A percentile compares a stretch with the other conserved stretches of the same genome.
These are phyloP conservation scores for Centropus bengalensis DNA, from an alignment of 2,113 vertebrate genomes.

Conservation along the genomic window DNA sequence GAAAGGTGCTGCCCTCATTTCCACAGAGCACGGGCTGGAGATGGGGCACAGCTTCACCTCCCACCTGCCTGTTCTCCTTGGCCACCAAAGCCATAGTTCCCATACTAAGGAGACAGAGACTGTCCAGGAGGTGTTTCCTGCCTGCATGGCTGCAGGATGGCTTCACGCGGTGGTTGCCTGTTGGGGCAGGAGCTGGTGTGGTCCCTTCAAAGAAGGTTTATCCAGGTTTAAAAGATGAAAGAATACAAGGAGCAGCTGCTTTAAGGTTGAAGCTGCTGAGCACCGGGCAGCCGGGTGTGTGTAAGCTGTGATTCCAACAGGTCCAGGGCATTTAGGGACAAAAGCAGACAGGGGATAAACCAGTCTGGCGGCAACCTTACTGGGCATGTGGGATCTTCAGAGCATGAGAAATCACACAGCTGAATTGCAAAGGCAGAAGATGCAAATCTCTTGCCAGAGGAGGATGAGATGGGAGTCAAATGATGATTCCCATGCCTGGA, in stretches of 20 bases:
- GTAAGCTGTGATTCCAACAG: neutral
- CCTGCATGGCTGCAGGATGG: neutral
- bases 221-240: neutral
- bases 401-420: neutral
- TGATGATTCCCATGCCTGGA: neutral
- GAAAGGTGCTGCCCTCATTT: neutral
- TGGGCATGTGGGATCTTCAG: neutral
- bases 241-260: neutral
- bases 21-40: neutral
- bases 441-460: constrained; percentile 21
- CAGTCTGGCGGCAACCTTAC: neutral
- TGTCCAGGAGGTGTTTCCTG: neutral
- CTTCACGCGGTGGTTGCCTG: neutral
- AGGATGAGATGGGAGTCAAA: neutral
- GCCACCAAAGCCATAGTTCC: fast-evolving
- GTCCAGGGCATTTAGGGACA: neutral
- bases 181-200: neutral
- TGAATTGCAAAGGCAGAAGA: constrained; percentile 31
- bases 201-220: neutral
- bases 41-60: neutral
- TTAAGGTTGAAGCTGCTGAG: neutral
- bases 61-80: fast-evolving
- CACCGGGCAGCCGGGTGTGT: neutral
- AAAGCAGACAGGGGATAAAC: constrained; percentile 3
- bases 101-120: neutral